Evolutionary conservation across 2,888 invertebrate species (phyloP), one percentile per base, ranked within the genome.

Genomic region (Mystacides longicornis): DNA sequence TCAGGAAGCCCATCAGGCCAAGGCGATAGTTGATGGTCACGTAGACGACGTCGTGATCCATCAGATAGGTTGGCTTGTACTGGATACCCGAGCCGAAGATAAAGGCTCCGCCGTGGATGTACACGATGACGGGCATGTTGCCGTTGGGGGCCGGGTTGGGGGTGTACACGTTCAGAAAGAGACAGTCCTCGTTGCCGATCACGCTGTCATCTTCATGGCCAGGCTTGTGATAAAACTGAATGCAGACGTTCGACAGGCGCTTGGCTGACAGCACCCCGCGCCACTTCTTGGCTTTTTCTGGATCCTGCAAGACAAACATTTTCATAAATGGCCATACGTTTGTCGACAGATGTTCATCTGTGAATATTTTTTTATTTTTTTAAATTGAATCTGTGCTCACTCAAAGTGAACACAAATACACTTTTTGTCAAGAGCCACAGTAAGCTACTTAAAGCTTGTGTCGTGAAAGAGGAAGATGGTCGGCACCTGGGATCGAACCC

Each of bases 1-100:
- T 87, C 1, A 88, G 71, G 67, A 90, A 89, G 48, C 89, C 87
- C 84, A 64, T n/a, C 54, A 62, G 82, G 45, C 88, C 87, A n/a
- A 88, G 64, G 47, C 88, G 74, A 64, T 87, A 88, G 67, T 84
- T 86, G 0, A 88, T 64, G 11, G 82, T 85, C 0, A 87, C 86
- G 0, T 82, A 72, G 1, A 89, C 80, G 3, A 86, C 71, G 60
- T 86, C 79, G 48, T 73, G 69, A 51, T 83, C 80, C 80, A 88
- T 80, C 0, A 89, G 62, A 59, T 77, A 74, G 7, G 74, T 68
- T 1, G 83, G 78, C 1, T 80, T 80, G 65, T 80, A 82, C 1
- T 67, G 53, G 5, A 70, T 68, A 0, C 79, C 78, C 2, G 75
- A 69, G 1, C 86, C 85, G 62, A 81, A 85, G 81, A 86, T 86